Evolutionary conservation across 2,113 vertebrate species (phyloP).

Genomic region (Dolichotis patagonum): DNA sequence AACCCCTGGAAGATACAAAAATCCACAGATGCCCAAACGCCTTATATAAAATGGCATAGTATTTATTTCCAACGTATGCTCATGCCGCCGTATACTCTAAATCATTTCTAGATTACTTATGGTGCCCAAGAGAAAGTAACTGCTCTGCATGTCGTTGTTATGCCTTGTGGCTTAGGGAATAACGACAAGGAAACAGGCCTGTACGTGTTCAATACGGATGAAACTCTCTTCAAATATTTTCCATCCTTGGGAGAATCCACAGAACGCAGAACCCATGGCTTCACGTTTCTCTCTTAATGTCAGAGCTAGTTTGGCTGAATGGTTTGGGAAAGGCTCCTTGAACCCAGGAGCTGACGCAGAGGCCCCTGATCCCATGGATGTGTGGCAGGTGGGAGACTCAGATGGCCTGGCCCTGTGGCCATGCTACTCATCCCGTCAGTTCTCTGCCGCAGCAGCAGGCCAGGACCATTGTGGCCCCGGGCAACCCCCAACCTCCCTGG

Average conservation of each 20-base stretch:
- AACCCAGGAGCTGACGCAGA: fast-evolving
- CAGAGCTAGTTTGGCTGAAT: background rate
- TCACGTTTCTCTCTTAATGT: background rate
- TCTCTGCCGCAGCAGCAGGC: background rate
- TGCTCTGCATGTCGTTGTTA: too few relatives aligned
- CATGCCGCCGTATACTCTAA: background rate
- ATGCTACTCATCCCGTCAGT: background rate
- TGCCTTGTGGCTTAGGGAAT: background rate
- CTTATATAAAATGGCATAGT: background rate
- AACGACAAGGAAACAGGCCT: background rate
- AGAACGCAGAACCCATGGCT: background rate
- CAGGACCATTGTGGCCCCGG: background rate
- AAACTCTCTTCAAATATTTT: background rate
- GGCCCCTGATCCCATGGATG: background rate
- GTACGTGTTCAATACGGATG: background rate
- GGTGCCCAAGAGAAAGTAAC: too few relatives aligned
- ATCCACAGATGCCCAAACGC: background rate
- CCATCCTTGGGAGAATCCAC: background rate
- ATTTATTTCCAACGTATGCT: too few relatives aligned
- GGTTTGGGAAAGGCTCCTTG: background rate
- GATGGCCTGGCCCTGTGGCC: background rate
- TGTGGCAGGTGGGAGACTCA: background rate
- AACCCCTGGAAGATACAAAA: background rate
- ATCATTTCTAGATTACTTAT: background rate
- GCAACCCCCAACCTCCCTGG: background rate